These are phyloP conservation scores for Rhopalosiphum padi DNA, from an alignment of 1,140 invertebrate genomes.

Conservation along the genomic window DNA sequence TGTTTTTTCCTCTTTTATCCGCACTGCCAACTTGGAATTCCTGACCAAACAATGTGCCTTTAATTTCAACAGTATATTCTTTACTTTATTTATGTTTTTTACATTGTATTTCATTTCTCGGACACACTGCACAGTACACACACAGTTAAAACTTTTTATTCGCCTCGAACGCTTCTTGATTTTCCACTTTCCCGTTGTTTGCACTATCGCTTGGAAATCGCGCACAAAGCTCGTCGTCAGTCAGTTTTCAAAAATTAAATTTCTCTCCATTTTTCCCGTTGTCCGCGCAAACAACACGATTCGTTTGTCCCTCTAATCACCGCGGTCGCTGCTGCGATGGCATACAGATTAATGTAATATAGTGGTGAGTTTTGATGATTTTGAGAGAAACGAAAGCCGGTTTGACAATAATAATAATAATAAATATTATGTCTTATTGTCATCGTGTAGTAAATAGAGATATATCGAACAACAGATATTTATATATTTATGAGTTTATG, in stretches of 20 bases:
- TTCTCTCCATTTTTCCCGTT: background rate
- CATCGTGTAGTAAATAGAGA: background rate
- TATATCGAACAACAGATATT: background rate
- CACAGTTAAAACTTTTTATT: background rate
- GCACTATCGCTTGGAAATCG: background rate
- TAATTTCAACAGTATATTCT: constrained; percentile 13
- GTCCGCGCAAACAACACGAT: background rate
- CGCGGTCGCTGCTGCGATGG: background rate
- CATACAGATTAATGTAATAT: background rate
- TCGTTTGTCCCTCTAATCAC: background rate
- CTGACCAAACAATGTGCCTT: background rate
- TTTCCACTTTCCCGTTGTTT: background rate
- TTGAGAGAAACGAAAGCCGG: background rate
- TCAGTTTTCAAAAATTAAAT: background rate
- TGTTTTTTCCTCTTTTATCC: background rate
- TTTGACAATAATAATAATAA: background rate
- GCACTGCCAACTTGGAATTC: background rate
- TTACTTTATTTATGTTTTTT: constrained; percentile 19
- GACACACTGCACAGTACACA: background rate
- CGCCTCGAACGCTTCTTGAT: background rate
- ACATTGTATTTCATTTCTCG: background rate
- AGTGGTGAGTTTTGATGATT: background rate
- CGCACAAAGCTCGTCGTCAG: background rate
- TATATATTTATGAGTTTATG: background rate
- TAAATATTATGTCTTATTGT: background rate